Percentiles rank a stretch among this genome's conserved stretches.
Evolutionary conservation across 2,888 invertebrate species (phyloP).

Genomic region (Caenorhabditis becei): DNA sequence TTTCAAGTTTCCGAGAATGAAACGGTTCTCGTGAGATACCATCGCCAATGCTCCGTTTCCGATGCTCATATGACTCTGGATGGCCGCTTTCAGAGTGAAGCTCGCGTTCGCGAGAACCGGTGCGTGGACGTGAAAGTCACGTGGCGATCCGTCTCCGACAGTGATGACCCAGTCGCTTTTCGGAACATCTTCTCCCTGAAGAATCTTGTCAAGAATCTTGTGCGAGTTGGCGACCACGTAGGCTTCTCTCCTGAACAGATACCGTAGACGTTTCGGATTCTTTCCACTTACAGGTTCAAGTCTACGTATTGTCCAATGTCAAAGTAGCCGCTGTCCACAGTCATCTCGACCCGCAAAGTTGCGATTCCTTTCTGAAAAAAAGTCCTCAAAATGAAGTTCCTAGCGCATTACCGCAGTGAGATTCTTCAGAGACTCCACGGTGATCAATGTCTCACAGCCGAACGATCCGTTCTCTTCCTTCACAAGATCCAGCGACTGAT

Average conservation of each 20-base stretch:
- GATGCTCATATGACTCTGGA: constrained; percentile 56
- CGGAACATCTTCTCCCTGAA: constrained; percentile 60
- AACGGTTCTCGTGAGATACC: constrained; percentile 67
- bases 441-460: constrained; percentile 17
- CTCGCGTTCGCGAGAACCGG: constrained; percentile 60
- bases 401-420: constrained; percentile 20
- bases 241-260: constrained; percentile 29
- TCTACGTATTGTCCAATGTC: constrained; percentile 40
- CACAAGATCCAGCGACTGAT: constrained; percentile 8
- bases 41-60: constrained; percentile 56
- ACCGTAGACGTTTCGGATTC: background rate
- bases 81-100: constrained; percentile 49
- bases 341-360: constrained; percentile 42
- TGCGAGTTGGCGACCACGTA: constrained; percentile 30
- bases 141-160: constrained; percentile 57
- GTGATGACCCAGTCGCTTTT: constrained; percentile 66
- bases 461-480: constrained; percentile 38
- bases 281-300: constrained; percentile 25
- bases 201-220: constrained; percentile 51
- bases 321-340: constrained; percentile 44
- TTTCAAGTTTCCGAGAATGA: constrained; percentile 59
- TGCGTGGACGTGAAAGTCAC: constrained; percentile 63
- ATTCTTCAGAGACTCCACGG: constrained; percentile 27
- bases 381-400: background rate
- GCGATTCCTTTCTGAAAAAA: constrained; percentile 51